Base-by-base conservation (phyloP, 2,113 vertebrate species). In the Pampusana beccarii region DNA sequence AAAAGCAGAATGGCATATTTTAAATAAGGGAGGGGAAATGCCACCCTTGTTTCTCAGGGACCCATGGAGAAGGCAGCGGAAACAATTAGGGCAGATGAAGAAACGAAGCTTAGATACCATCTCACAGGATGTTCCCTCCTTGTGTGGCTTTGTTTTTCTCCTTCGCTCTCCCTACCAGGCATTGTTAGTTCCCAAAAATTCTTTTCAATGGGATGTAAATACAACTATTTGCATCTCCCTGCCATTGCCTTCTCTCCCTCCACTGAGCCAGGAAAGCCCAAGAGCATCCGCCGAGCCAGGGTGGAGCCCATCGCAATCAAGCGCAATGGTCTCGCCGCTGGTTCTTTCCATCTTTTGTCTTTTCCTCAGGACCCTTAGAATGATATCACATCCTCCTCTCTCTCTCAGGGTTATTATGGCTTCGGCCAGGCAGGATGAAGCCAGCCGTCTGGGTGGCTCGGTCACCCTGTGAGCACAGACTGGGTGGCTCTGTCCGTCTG, bases 321-420 rank as follows among this genome's bases (percentile, higher is more conserved):
- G 71, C 10, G 1, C 10, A 26, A 95, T 71, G 95, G 85, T 90
- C 90, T 58, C 10, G 10, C 74, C 58, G 4, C 88, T 79, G 34
- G 75, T 95, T 82, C 94, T 95, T 96, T 97, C 95, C 82, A 93
- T 34, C 94, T 83, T 97, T 96, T 97, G 93, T 94, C 69, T 97
- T 97, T 18, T 90, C 90, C 92, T 82, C 4, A 2, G 71, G 89
- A 80, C 94, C 93, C 89, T 90, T 83, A 85, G 91, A 82, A 92
- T 96, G 97, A 97, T 93, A 86, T 97, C 94, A 96, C 93, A 97
- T 97, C 97, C 97, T 97, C 82, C 56, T 87, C 44, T 46, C 44
- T 46, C 94, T 95, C 92, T 69, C 92, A 84, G 78, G 70, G 88
- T 95, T 95, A 92, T 94, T 94, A 92, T 92, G 95, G 91, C 96